Conservation (phyloP, 1,140 invertebrate species). For the Cardiocondyla obscurior region DNA sequence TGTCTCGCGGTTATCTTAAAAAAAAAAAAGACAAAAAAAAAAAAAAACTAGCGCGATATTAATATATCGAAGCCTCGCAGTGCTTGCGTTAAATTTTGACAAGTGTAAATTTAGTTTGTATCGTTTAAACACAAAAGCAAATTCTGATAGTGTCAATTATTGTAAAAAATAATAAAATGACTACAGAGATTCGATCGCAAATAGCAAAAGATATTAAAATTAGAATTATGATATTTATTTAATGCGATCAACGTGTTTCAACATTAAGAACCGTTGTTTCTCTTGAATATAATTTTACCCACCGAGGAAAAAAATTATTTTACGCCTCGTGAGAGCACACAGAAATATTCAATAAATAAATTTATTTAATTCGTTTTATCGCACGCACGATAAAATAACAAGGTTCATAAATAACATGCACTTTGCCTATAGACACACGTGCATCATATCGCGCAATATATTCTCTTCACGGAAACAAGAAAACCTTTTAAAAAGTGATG, state of each 20-base stretch:
- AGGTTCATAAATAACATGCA: not conserved
- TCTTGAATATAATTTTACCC: not conserved
- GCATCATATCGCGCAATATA: not conserved
- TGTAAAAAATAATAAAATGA: not conserved
- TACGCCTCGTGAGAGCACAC: not conserved
- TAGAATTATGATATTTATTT: not conserved
- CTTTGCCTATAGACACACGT: not conserved
- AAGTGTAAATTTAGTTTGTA: conserved; percentile 2
- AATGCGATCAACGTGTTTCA: not conserved
- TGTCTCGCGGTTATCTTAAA: not conserved
- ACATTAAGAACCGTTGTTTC: not conserved
- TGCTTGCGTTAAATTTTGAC: not conserved
- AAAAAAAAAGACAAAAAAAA: conserved; percentile 6
- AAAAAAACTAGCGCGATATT: not conserved
- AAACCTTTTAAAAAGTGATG: not conserved
- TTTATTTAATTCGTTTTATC: not conserved
- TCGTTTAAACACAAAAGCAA: not conserved
- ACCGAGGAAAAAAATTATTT: not conserved
- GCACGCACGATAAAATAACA: not conserved
- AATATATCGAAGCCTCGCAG: not conserved
- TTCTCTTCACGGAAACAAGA: not conserved
- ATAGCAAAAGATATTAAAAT: not conserved
- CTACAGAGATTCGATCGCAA: not conserved
- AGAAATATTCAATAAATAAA: not conserved
- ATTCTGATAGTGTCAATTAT: not conserved